Conservation (phyloP, 2,797 vertebrate genomes). For the Rhinatrema bivittatum region DNA sequence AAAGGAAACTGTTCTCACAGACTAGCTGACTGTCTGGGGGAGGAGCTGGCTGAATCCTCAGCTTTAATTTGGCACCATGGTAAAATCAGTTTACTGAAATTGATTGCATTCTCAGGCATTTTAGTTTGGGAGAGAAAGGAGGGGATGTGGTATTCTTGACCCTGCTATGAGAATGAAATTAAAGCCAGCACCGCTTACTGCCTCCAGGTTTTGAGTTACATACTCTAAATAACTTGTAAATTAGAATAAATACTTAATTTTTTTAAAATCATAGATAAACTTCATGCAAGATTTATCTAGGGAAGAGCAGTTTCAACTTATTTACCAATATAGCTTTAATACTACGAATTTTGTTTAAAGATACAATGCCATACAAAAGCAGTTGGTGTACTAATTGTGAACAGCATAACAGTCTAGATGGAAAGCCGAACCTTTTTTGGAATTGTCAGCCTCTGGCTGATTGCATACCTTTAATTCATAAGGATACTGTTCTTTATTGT, state of each 20-base stretch:
- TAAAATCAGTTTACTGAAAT: conserved; percentile 19
- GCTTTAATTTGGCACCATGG: conserved; percentile 8
- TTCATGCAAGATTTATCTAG: conserved; percentile 20
- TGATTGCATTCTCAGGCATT: conserved; percentile 23
- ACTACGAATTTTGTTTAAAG: conserved; percentile 15
- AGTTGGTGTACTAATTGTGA: conserved; percentile 10
- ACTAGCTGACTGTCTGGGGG: not conserved
- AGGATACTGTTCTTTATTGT: too few relatives aligned
- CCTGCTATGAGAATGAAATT: conserved; percentile 23
- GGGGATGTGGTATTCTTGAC: conserved; percentile 26
- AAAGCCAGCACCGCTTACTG: conserved; percentile 9
- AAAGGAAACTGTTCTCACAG: conserved; percentile 22
- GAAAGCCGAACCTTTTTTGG: too few relatives aligned
- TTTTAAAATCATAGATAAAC: conserved; percentile 15
- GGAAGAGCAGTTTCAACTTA: conserved; percentile 25
- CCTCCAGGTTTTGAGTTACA: conserved; percentile 20
- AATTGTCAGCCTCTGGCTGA: not conserved
- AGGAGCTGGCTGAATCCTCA: conserved; percentile 15
- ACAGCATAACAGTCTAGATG: conserved; percentile 13
- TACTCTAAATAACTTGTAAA: conserved; percentile 29
- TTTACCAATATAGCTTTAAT: conserved; percentile 30
- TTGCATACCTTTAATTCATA: not conserved
- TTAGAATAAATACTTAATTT: conserved; percentile 32
- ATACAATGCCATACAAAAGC: not conserved
- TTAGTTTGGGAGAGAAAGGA: conserved; percentile 22